Conservation (phyloP, 2,113 vertebrate species). For the Antechinus flavipes region DNA sequence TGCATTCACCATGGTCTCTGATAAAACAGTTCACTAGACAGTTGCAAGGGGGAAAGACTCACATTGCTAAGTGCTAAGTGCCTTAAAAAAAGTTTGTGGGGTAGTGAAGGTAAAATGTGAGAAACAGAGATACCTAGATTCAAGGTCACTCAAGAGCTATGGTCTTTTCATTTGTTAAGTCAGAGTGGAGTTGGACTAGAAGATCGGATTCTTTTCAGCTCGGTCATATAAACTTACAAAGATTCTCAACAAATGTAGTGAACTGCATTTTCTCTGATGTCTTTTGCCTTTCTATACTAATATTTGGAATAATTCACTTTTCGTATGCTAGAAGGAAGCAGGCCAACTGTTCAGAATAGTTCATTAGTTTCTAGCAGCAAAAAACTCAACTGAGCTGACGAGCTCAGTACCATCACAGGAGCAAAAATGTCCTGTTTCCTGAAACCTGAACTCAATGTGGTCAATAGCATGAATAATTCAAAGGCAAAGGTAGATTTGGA, state of each 20-base stretch:
- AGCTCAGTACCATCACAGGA: constrained; percentile 35
- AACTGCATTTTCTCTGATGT: not conserved
- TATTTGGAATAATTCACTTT: not conserved
- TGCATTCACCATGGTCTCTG: not conserved
- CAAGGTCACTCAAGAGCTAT: not conserved
- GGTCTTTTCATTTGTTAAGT: constrained; percentile 11
- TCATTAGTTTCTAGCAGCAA: constrained; percentile 42
- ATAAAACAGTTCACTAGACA: not conserved
- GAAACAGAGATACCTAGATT: not conserved
- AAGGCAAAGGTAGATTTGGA: constrained; percentile 51
- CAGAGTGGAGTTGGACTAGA: not conserved
- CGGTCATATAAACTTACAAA: not conserved
- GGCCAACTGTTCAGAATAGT: constrained; percentile 61
- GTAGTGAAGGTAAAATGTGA: not conserved
- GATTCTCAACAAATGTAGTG: not conserved
- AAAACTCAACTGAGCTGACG: constrained; percentile 52
- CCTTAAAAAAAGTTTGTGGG: not conserved
- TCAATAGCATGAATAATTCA: constrained; percentile 73
- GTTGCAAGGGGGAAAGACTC: not conserved
- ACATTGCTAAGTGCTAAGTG: not conserved
- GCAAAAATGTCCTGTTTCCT: constrained; percentile 48
- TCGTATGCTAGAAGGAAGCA: not conserved
- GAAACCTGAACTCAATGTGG: constrained; percentile 47
- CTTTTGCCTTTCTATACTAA: not conserved
- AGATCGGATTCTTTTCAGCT: not conserved